phyloP scores from a whole-genome alignment of 1,140 invertebrate species.

The Lordiphosa mommai region DNA sequence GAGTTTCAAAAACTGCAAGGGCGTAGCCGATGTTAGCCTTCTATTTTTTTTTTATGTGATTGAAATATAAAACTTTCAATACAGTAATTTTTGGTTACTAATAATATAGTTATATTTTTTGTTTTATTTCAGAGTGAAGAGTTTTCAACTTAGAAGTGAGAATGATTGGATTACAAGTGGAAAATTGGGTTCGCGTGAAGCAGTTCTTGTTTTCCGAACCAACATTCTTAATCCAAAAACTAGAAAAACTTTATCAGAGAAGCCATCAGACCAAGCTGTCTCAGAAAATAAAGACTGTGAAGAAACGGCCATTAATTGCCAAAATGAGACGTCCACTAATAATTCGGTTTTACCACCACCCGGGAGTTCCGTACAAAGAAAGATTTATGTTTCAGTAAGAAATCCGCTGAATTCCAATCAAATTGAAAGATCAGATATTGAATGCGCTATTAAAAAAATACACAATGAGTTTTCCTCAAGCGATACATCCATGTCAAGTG shows the following conservation, averaged over 20 bases:
- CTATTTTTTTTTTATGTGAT: too few species aligned
- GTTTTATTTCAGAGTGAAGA: slow-evolving; percentile 25
- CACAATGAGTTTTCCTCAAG: slow-evolving; percentile 62
- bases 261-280: slow-evolving; percentile 5
- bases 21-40: too few species aligned
- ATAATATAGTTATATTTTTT: background rate
- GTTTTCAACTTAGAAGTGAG: slow-evolving; percentile 30
- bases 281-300: slow-evolving; percentile 10
- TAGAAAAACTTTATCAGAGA: slow-evolving; percentile 41
- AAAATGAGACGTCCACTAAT: background rate
- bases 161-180: slow-evolving; percentile 77
- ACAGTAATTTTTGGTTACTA: background rate
- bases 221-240: slow-evolving; percentile 66
- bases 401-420: slow-evolving; percentile 27
- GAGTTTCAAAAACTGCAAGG: too few species aligned
- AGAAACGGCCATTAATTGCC: background rate
- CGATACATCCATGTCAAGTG: slow-evolving; percentile 68
- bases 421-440: slow-evolving; percentile 18
- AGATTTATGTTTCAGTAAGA: slow-evolving; percentile 28
- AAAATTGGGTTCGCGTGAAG: slow-evolving; percentile 67
- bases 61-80: too few species aligned
- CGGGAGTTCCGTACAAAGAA: slow-evolving; percentile 19
- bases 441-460: slow-evolving; percentile 24
- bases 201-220: slow-evolving; percentile 72
- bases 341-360: slow-evolving; percentile 6